phyloP scores from a whole-genome alignment of 1,140 invertebrate genomes.

The Drosophila kanapiae region DNA sequence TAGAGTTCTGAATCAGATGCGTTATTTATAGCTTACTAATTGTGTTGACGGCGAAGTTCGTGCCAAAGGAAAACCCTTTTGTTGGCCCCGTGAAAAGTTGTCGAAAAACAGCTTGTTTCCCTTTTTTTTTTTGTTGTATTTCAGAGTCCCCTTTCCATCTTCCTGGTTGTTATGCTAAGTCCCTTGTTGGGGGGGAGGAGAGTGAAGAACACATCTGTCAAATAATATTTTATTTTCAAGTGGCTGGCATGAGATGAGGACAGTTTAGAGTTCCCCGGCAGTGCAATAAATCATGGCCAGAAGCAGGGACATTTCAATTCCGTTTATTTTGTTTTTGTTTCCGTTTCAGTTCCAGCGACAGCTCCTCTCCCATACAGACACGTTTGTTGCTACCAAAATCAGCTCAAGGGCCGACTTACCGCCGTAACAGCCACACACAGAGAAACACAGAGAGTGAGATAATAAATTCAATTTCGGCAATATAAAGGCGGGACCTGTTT shows the following conservation, averaged over 20 bases:
- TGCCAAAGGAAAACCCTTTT: background rate
- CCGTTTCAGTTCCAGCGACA: background rate
- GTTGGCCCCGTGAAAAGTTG: background rate
- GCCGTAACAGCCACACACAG: background rate
- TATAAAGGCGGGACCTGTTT: slow-evolving; percentile 5
- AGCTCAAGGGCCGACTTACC: slow-evolving; percentile 12
- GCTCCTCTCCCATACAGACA: background rate
- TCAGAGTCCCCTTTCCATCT: background rate
- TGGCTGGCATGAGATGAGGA: background rate
- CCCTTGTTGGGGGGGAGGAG: background rate
- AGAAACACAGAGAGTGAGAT: background rate
- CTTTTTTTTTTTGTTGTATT: no score
- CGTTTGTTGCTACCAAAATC: slow-evolving; percentile 19
- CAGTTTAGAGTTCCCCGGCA: slow-evolving; percentile 24
- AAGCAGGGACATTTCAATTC: slow-evolving; percentile 42
- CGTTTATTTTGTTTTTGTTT: slow-evolving; percentile 32
- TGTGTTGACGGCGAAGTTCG: slow-evolving; percentile 23
- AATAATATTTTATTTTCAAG: slow-evolving; percentile 52
- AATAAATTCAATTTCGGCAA: slow-evolving; percentile 46
- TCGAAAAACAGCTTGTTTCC: slow-evolving; percentile 1
- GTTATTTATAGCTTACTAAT: slow-evolving; percentile 57
- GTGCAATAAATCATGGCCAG: slow-evolving; percentile 43
- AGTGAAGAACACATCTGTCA: slow-evolving; percentile 31
- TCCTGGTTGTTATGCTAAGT: slow-evolving; percentile 27
- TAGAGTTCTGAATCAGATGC: background rate